Evolutionary conservation across 2,113 vertebrate genomes (phyloP).

Genomic region (Channa maculata): DNA sequence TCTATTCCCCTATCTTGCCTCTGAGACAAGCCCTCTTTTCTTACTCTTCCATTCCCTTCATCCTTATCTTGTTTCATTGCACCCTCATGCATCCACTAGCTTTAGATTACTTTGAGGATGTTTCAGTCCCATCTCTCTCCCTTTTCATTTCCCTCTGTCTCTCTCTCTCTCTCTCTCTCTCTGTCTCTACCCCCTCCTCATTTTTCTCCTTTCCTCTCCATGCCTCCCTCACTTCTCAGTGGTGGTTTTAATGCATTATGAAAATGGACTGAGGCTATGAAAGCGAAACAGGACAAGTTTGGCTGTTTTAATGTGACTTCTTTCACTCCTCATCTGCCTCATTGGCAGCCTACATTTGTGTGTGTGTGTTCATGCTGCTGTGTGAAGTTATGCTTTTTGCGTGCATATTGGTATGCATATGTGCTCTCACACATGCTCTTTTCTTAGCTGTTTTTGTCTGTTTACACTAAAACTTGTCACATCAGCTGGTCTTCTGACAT

Average conservation of each 20-base stretch:
- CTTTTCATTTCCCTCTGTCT: constrained; percentile 30
- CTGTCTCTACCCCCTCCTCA: constrained; percentile 31
- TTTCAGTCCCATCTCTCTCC: constrained; percentile 47
- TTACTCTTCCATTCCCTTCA: constrained; percentile 63
- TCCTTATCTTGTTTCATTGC: constrained; percentile 71
- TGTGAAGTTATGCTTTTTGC: constrained; percentile 46
- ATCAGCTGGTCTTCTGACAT: constrained; percentile 51
- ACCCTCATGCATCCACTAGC: constrained; percentile 63
- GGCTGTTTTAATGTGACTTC: constrained; percentile 78
- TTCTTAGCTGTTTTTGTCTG: not conserved
- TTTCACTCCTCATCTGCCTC: constrained; percentile 80
- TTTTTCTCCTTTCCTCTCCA: constrained; percentile 40
- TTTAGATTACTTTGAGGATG: constrained; percentile 73
- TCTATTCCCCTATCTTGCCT: constrained; percentile 73
- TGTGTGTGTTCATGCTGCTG: constrained; percentile 6
- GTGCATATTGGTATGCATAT: constrained; percentile 21
- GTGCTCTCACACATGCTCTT: not conserved
- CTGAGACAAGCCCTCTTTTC: constrained; percentile 62
- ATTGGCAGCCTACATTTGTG: constrained; percentile 55
- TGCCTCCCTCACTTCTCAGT: constrained; percentile 68
- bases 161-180: constrained; percentile 26
- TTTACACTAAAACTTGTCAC: constrained; percentile 37
- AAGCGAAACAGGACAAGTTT: constrained; percentile 77
- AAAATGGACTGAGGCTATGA: constrained; percentile 82
- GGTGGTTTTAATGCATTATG: constrained; percentile 82